Percentiles rank a stretch among this genome's conserved stretches.
phyloP scores from a whole-genome alignment of 2,888 invertebrate species.

The Cinara cedri region DNA sequence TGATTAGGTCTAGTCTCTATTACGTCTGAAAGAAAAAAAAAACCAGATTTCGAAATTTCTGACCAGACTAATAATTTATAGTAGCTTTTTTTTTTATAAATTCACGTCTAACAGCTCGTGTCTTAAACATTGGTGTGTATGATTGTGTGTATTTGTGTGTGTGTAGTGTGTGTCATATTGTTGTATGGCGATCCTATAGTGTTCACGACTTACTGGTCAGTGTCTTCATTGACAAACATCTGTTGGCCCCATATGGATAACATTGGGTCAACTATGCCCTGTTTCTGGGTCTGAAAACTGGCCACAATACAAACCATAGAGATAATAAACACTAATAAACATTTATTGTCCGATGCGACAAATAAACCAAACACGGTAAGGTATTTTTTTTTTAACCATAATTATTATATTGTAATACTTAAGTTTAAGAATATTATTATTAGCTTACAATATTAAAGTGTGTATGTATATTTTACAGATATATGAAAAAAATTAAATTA shows the following conservation, averaged over 20 bases:
- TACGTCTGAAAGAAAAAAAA: background rate
- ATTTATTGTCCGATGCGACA: slow-evolving; percentile 22
- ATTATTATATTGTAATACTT: too few relatives aligned
- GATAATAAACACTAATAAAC: slow-evolving; percentile 51
- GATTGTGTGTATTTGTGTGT: slow-evolving; percentile 13
- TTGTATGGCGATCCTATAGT: slow-evolving; percentile 57
- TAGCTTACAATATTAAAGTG: too few relatives aligned
- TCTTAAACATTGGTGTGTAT: slow-evolving; percentile 57
- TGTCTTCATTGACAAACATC: slow-evolving; percentile 96
- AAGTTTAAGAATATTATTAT: too few relatives aligned
- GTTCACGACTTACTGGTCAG: slow-evolving; percentile 85
- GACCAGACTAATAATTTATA: background rate
- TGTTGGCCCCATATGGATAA: slow-evolving; percentile 98
- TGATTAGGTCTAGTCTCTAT: background rate
- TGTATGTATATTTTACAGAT: too few relatives aligned
- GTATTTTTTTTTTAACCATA: too few relatives aligned
- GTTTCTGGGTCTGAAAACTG: slow-evolving; percentile 75
- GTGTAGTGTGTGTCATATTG: slow-evolving; percentile 39
- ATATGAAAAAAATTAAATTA: too few relatives aligned
- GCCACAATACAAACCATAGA: slow-evolving; percentile 61
- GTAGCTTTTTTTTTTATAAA: background rate
- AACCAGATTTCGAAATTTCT: background rate
- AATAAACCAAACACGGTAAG: slow-evolving; percentile 7
- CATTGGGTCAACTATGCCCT: slow-evolving; percentile 98
- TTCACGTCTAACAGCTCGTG: slow-evolving; percentile 33